Base-by-base conservation (phyloP, 2,888 invertebrate genomes). In the Chesias legatella region DNA sequence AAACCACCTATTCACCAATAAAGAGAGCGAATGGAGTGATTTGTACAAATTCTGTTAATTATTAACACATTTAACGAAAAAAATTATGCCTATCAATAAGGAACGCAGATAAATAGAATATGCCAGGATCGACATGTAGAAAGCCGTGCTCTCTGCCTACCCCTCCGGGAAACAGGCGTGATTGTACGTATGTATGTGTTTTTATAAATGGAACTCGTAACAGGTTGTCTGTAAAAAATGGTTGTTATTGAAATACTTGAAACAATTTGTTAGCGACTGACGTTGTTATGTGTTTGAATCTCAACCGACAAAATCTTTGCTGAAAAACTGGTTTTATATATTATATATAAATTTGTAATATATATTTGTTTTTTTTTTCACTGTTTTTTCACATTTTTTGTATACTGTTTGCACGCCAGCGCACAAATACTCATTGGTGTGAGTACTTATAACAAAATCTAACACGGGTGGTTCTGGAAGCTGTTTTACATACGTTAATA, bases 401-500 rank as follows among this genome's bases (percentile, higher is more conserved):
- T 17, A 26, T 24, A 29, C 47, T 8, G 30, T 34, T 41, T 35
- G 48, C 38, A 42, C 42, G 10, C 35, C 17, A 37, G 35, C 48
- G 48, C 47, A 31, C 10, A n/a, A 26, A 33, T 37, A 40, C 29
- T 29, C 23, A 33, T 29, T 34, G 48, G 49, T 50, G 54, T 49
- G 47, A 38, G 43, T 23, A 13, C 20, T 34, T 48, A 42, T 54
- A 57, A 54, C 53, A 46, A 47, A 30, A 3, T 48, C 51, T 51
- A 57, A 57, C 55, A 45, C 30, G 51, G 50, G 40, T 39, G 53
- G 46, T 35, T 47, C 46, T 50, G 50, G 46, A 29, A 33, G 7
- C 24, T 26, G 8, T 32, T 39, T 38, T 44, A 40, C 3, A 36
- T 28, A 30, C 13, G 34, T 7, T 25, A 21, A 22, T 31, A 45